Base-by-base conservation (phyloP, 2,888 invertebrate genomes). In the Parasteatoda lunata region DNA sequence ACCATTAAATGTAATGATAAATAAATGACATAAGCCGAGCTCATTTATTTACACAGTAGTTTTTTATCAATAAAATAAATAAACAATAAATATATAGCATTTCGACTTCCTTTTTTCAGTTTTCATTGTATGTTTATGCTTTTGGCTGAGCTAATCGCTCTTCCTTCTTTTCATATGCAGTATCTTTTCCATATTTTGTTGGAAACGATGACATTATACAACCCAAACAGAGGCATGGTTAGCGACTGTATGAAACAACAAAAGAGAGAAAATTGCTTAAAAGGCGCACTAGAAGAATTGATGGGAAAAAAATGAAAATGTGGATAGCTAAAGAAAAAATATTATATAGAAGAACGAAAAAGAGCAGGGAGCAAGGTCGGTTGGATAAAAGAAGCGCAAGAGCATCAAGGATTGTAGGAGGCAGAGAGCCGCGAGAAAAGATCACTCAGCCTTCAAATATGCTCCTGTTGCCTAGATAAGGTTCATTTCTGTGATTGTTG, bases 401-500 rank as follows among this genome's bases (percentile, higher is more conserved):
- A 87, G 77, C 82, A 87, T 54, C 72, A 86, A 59, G 77, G 87
- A 87, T 82, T 68, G 87, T 59, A 77, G 78, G 87, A 77, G 72
- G 81, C 81, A 82, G 80, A 52, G 75, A 69, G 64, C 51, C 73
- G 76, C 79, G 87, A 81, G 79, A 79, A 85, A 85, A 85, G 84
- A 75, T 78, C 79, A 85, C 79, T 85, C 84, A 85, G 75, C 84
- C 84, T 79, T 79, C 79, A 85, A 85, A 86, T 86, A 80, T 72
- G 84, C 84, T 77, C 70, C 76, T 82, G 82, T 65, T 70, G 15
- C 59, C 73, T 15, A 71, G 85, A 86, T 86, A 80, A 80, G 85
- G 85, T 80, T 30, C 85, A 80, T 86, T 86, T 86, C 85, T 80
- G 85, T 71, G 85, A 86, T 86, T 86, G 80, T 86, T 80, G 85